A percentile compares a stretch with the other conserved stretches of the same genome.
These are phyloP conservation scores for Delia radicum DNA, from an alignment of 1,140 invertebrate genomes.

Conservation along the genomic window DNA sequence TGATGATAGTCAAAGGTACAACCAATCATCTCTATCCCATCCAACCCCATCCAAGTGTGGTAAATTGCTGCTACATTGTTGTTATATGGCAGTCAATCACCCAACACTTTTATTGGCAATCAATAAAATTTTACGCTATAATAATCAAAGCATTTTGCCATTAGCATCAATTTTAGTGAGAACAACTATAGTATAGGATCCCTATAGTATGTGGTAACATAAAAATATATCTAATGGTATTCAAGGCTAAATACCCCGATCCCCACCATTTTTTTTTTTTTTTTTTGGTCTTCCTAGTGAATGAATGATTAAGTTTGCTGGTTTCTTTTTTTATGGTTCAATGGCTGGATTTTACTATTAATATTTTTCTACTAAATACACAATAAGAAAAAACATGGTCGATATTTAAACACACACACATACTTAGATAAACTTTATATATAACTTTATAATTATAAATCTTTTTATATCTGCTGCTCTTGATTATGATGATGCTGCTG, in stretches of 20 bases:
- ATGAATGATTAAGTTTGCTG: not conserved
- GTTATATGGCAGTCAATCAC: not conserved
- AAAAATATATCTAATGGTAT: conserved; percentile 24
- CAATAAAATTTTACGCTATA: conserved; percentile 54
- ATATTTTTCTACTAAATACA: not conserved
- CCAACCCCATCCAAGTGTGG: not conserved
- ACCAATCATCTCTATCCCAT: not conserved
- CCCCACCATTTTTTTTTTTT: too few species aligned
- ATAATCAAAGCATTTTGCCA: conserved; percentile 41
- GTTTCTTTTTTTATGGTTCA: not conserved
- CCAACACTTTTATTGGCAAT: conserved; percentile 36
- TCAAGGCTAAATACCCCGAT: not conserved
- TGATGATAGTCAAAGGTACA: not conserved
- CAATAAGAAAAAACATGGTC: too few species aligned
- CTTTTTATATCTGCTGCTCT: not conserved
- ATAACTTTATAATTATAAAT: not conserved
- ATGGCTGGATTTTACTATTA: not conserved
- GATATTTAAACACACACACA: not conserved
- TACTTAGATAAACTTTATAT: not conserved
- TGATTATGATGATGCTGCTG: not conserved
- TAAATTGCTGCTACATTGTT: not conserved
- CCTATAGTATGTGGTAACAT: not conserved
- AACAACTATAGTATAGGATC: not conserved
- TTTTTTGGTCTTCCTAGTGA: not conserved
- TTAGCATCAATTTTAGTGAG: not conserved